Percentiles rank a stretch among this genome's conserved stretches.
phyloP scores from a whole-genome alignment of 2,113 vertebrate genomes.

The Proterorhinus semilunaris region DNA sequence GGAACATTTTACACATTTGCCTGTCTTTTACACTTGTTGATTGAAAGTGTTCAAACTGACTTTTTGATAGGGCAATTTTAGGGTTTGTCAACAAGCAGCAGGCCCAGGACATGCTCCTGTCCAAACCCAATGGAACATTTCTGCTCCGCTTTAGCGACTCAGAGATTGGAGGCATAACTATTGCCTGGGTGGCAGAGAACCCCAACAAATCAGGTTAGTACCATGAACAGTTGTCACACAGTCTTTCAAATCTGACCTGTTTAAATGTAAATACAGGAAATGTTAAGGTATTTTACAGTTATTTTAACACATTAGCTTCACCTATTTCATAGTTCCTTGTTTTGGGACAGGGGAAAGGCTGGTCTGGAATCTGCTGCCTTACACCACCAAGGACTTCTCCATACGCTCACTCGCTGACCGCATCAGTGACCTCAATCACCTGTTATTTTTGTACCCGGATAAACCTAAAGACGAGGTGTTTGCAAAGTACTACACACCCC shows the following conservation, averaged over 20 bases:
- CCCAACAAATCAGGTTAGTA: conserved; percentile 77
- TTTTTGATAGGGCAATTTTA: conserved; percentile 84
- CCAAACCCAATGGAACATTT: conserved; percentile 94
- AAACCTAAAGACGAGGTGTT: conserved; percentile 94
- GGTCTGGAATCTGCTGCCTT: conserved; percentile 98
- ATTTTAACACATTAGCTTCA: not conserved
- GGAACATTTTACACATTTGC: not conserved
- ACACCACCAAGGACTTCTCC: conserved; percentile 96
- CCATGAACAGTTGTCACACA: not conserved
- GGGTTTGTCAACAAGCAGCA: conserved; percentile 98
- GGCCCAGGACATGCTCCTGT: conserved; percentile 91
- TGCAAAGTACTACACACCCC: conserved; percentile 98
- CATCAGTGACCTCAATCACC: conserved; percentile 92
- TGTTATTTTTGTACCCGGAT: conserved; percentile 91
- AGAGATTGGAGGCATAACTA: conserved; percentile 95
- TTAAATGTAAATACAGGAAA: not conserved
- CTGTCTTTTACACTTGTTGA: not conserved
- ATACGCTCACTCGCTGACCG: conserved; percentile 96
- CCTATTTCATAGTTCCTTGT: not conserved
- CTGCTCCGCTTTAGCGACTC: conserved; percentile 95
- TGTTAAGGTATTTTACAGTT: not conserved
- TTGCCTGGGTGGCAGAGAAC: conserved; percentile 88
- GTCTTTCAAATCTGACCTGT: not conserved
- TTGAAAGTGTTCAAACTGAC: not conserved
- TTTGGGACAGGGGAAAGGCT: conserved; percentile 85